Conservation (phyloP, 2,797 vertebrate species). For the Euthynnus affinis region DNA sequence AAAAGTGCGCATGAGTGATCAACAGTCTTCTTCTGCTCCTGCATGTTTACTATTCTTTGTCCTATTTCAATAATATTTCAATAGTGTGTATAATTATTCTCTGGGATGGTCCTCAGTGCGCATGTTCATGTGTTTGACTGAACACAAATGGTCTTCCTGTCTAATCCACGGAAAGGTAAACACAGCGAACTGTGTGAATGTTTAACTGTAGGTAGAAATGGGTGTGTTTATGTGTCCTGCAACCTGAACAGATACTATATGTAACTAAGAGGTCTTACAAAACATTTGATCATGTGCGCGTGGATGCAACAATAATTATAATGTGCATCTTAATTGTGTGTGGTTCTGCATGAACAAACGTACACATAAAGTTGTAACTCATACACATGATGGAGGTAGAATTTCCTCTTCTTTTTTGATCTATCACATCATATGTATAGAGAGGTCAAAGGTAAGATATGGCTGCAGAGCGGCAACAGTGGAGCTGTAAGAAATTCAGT, state of each 20-base stretch:
- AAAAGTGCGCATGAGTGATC: neutral
- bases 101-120: neutral
- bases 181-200: slow-evolving; percentile 45
- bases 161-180: slow-evolving; percentile 50
- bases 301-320: neutral
- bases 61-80: neutral
- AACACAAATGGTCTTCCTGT: slow-evolving; percentile 28
- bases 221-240: slow-evolving; percentile 35
- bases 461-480: too few relatives aligned
- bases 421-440: neutral
- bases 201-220: slow-evolving; percentile 47
- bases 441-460: neutral
- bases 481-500: too few relatives aligned
- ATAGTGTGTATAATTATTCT: neutral
- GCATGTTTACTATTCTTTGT: neutral
- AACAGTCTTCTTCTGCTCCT: neutral
- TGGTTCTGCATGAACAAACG: neutral
- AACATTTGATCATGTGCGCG: neutral
- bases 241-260: slow-evolving; percentile 6
- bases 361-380: neutral
- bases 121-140: slow-evolving; percentile 1
- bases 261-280: neutral
- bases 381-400: neutral
- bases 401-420: neutral
- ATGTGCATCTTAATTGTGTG: neutral